These are phyloP conservation scores for Gonioctena quinquepunctata DNA, from an alignment of 1,140 invertebrate genomes.

Conservation along the genomic window DNA sequence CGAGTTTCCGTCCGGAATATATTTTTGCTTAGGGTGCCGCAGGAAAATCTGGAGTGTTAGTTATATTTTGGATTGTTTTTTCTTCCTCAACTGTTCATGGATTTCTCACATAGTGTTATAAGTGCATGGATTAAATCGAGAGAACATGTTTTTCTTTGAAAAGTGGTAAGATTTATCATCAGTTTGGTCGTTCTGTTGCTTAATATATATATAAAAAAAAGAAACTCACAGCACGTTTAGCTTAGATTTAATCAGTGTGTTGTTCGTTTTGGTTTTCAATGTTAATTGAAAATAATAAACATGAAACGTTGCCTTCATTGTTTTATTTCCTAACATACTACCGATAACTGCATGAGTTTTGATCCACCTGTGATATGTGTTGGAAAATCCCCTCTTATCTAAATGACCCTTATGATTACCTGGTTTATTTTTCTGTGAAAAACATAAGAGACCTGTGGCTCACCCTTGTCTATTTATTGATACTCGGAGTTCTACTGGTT, in stretches of 20 bases:
- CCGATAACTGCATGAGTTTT: no score
- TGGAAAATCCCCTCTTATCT: no score
- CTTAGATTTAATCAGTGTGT: not conserved
- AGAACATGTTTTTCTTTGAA: not conserved
- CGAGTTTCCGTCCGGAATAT: not conserved
- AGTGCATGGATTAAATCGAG: not conserved
- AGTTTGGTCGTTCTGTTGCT: not conserved
- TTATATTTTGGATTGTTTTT: not conserved
- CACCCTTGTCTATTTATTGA: not conserved
- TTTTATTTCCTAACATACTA: not conserved
- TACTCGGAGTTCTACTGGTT: no score
- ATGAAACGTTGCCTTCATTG: not conserved
- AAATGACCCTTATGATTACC: no score
- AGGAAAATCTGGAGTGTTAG: no score
- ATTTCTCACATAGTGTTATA: not conserved
- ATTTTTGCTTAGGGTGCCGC: not conserved
- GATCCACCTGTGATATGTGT: no score
- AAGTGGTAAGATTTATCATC: not conserved
- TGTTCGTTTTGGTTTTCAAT: no score
- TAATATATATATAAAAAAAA: not conserved
- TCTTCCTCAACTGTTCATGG: not conserved
- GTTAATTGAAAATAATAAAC: not conserved
- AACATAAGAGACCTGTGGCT: not conserved
- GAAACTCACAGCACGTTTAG: not conserved
- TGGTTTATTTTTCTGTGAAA: no score